phyloP scores from a whole-genome alignment of 2,797 vertebrate species.

The Helostoma temminkii region DNA sequence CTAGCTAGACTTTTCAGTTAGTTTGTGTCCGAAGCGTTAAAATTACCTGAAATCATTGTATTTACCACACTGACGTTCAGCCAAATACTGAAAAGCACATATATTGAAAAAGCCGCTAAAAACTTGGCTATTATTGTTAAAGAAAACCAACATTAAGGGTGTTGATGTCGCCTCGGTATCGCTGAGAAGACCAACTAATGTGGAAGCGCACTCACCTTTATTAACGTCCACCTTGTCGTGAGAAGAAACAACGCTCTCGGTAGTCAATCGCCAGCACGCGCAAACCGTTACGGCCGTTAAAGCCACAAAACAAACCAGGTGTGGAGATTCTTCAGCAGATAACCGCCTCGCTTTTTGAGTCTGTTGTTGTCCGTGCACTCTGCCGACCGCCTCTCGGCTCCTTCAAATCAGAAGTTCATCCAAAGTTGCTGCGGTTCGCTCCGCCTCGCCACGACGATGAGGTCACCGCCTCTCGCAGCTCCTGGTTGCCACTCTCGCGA shows the following conservation, averaged over 20 bases:
- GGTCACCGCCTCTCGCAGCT: slow-evolving; percentile 73
- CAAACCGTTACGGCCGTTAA: slow-evolving; percentile 2
- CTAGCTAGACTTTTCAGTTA: slow-evolving; percentile 62
- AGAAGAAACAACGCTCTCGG: slow-evolving; percentile 37
- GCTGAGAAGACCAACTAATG: not conserved
- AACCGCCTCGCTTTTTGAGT: slow-evolving; percentile 23
- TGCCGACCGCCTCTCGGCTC: slow-evolving; percentile 68
- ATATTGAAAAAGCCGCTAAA: too few relatives aligned
- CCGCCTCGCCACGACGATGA: slow-evolving; percentile 80
- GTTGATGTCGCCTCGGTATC: slow-evolving; percentile 7
- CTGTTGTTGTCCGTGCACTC: slow-evolving; percentile 43
- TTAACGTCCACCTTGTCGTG: slow-evolving; percentile 63
- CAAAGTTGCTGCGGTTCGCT: slow-evolving; percentile 83
- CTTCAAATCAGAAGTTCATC: slow-evolving; percentile 86
- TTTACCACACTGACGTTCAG: not conserved
- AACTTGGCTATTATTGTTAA: not conserved
- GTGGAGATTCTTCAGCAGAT: slow-evolving; percentile 23
- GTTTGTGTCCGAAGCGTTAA: slow-evolving; percentile 4
- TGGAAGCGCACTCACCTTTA: slow-evolving; percentile 69
- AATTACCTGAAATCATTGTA: not conserved
- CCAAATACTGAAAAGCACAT: not conserved
- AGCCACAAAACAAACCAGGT: not conserved
- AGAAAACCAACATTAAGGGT: not conserved
- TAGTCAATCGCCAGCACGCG: slow-evolving; percentile 9
- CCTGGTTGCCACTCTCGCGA: slow-evolving; percentile 76